Conservation (phyloP, 2,888 invertebrate species). For the Trilocha varians region DNA sequence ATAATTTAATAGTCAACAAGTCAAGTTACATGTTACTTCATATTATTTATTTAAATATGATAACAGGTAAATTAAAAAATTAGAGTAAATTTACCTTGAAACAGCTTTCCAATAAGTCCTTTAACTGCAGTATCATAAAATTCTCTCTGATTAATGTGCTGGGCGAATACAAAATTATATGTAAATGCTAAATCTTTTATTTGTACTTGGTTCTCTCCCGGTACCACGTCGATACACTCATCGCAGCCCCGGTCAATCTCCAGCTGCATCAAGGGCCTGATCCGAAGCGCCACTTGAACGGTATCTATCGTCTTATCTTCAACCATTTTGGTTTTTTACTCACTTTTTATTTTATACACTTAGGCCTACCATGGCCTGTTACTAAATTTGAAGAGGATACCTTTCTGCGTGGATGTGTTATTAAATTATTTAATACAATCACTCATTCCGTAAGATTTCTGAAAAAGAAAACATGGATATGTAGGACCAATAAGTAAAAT, state of each 20-base stretch:
- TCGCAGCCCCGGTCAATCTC: conserved; percentile 85
- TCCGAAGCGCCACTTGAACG: conserved; percentile 86
- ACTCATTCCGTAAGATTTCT: background rate
- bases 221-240: conserved; percentile 78
- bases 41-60: background rate
- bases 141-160: conserved; percentile 78
- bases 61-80: background rate
- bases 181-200: conserved; percentile 84
- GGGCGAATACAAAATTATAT: conserved; percentile 86
- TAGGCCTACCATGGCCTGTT: conserved; percentile 1
- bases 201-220: conserved; percentile 79
- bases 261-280: conserved; percentile 83
- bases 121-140: conserved; percentile 83
- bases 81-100: conserved; percentile 78
- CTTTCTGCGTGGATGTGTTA: background rate
- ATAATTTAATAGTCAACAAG: too few relatives aligned
- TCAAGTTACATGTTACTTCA: too few relatives aligned
- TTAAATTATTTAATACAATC: conserved; percentile 1
- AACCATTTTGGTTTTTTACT: conserved; percentile 34
- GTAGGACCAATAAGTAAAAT: too few relatives aligned
- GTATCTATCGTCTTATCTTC: conserved; percentile 60
- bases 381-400: background rate
- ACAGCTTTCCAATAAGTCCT: conserved; percentile 81
- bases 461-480: too few relatives aligned
- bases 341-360: background rate